Evolutionary conservation across 2,888 invertebrate genomes (phyloP), one percentile per base, ranked within the genome.

Genomic region (Baronia brevicornis): DNA sequence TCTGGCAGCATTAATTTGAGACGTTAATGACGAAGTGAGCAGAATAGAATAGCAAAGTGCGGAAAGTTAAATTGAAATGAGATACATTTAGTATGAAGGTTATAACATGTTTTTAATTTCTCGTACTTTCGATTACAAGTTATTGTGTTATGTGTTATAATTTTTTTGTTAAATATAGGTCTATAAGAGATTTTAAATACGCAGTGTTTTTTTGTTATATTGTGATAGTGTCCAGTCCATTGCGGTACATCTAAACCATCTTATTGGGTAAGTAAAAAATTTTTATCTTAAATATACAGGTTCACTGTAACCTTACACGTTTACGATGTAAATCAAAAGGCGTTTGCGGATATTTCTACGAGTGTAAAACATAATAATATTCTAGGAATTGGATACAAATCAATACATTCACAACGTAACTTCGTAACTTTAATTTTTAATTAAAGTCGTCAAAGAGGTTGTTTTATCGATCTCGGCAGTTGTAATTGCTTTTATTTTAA

Each of bases 31-130:
- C 17, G 26, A 26, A 35, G 29, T 24, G 19, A 24, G 10, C 8
- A 29, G 26, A 18, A 30, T 26, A 21, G 35, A 35, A 26, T 13
- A 18, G 13, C 29, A 30, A 29, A 30, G 27, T 32, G 33, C 39
- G 14, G 21, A 33, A 25, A 9, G 7, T 32, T 13, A 9, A 26
- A 32, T 24, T 13, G 17, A 22, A 23, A 27, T 17, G n/a, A n/a
- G n/a, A n/a, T n/a, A n/a, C n/a, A n/a, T n/a, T 26, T 27, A 4
- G 7, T 15, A 3, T 17, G 19, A 30, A 36, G 30, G 35, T 36
- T 36, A 36, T 27, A 11, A 27, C 18, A 27, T 31, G 17, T 10
- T 29, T 13, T 10, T 8, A 17, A 30, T 30, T 30, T 27, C 13
- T 31, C 22, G 17, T 31, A 23, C 21, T 9, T 17, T 35, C 25